Evolutionary conservation across 2,888 invertebrate species (phyloP).

Genomic region (Mamestra brassicae): DNA sequence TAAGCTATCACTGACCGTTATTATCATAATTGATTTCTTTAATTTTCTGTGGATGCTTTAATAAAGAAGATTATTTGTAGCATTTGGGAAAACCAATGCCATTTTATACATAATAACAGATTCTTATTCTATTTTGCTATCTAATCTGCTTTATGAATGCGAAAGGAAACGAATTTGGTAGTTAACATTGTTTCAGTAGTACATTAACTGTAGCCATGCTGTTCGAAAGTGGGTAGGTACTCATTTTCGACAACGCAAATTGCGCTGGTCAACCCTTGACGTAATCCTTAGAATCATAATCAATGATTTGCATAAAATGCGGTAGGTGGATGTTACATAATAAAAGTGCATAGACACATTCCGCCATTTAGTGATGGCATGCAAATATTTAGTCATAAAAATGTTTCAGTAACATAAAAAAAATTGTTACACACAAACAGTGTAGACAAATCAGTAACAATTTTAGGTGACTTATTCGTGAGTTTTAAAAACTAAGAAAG

Average conservation of each 20-base stretch:
- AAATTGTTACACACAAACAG: too few species aligned
- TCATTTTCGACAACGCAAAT: neutral
- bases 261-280: neutral
- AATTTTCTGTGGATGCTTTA: neutral
- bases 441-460: too few species aligned
- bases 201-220: neutral
- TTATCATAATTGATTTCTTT: conserved; percentile 3
- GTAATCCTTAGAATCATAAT: too few species aligned
- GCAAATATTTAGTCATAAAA: too few species aligned
- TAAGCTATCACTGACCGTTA: neutral
- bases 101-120: neutral
- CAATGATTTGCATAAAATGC: too few species aligned
- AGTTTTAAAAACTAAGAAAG: too few species aligned
- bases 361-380: too few species aligned
- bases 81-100: neutral
- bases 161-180: neutral
- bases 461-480: too few species aligned
- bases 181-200: neutral
- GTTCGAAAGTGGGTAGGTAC: neutral
- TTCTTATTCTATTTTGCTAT: neutral
- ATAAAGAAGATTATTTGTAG: neutral
- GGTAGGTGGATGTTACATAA: too few species aligned
- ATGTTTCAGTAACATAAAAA: too few species aligned
- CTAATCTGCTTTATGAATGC: too few species aligned
- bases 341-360: too few species aligned